A percentile compares a stretch with the other conserved stretches of the same genome.
These are phyloP conservation scores for Philotrypesis tridentata DNA, from an alignment of 1,140 invertebrate species.

Conservation along the genomic window DNA sequence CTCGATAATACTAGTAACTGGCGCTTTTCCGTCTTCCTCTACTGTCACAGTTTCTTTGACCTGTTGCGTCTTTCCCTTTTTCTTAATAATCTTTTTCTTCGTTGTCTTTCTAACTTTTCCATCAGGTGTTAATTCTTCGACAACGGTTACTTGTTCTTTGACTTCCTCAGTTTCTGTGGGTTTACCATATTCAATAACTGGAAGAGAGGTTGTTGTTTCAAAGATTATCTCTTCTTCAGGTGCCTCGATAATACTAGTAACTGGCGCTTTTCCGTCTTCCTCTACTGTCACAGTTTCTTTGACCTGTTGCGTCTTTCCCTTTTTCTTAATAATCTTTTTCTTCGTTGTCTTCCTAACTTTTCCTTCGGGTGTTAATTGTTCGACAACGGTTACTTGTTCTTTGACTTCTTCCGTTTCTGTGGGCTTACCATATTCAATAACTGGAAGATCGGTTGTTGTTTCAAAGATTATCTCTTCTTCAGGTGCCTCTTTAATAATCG, in stretches of 20 bases:
- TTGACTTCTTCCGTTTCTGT: slow-evolving; percentile 59
- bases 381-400: slow-evolving; percentile 61
- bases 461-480: slow-evolving; percentile 71
- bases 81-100: slow-evolving; percentile 48
- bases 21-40: slow-evolving; percentile 70
- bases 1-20: slow-evolving; percentile 62
- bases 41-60: slow-evolving; percentile 72
- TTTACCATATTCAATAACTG: no score
- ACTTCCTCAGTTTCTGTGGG: no score
- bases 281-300: slow-evolving; percentile 71
- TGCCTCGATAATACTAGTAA: slow-evolving; percentile 48
- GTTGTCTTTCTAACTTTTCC: slow-evolving; percentile 49
- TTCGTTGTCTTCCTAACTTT: slow-evolving; percentile 63
- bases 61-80: slow-evolving; percentile 68
- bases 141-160: slow-evolving; percentile 42
- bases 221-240: slow-evolving; percentile 47
- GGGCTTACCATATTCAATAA: slow-evolving; percentile 25
- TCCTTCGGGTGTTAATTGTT: slow-evolving; percentile 64
- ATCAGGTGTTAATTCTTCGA: neutral
- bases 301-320: slow-evolving; percentile 66
- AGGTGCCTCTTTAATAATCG: slow-evolving; percentile 64
- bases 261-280: slow-evolving; percentile 58
- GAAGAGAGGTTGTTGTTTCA: no score
- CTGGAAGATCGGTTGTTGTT: slow-evolving; percentile 39
- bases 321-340: no score